phyloP scores from a whole-genome alignment of 2,113 vertebrate species.

The Trematomus loennbergii region DNA sequence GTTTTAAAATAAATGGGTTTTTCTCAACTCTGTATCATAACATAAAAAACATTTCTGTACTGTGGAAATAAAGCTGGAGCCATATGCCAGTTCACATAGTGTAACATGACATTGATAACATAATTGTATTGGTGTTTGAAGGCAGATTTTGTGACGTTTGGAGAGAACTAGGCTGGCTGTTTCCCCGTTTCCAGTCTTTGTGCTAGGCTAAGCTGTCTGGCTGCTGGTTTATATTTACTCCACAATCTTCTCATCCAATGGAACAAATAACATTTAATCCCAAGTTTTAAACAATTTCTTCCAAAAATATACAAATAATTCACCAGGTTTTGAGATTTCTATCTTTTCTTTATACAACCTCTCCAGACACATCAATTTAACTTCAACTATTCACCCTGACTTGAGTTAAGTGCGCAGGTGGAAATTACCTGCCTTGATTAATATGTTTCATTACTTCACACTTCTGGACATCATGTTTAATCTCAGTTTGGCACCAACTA shows the following conservation, averaged over 20 bases:
- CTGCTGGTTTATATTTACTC: neutral
- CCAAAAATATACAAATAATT: no score
- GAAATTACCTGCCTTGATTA: conserved; percentile 42
- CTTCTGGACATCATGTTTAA: conserved; percentile 36
- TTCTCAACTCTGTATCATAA: neutral
- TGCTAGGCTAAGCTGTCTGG: neutral
- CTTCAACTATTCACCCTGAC: neutral
- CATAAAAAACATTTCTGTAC: neutral
- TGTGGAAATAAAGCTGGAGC: neutral
- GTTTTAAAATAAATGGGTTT: neutral
- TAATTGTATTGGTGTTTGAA: neutral
- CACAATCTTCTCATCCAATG: neutral
- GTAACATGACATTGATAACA: neutral
- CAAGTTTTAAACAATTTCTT: neutral
- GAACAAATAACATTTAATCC: neutral
- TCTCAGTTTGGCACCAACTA: conserved; percentile 39
- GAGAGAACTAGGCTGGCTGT: neutral
- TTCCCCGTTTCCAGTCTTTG: neutral
- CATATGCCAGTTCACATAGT: neutral
- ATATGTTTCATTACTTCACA: conserved; percentile 45
- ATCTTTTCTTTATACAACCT: neutral
- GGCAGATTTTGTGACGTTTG: neutral
- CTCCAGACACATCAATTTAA: neutral
- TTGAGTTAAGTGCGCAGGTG: conserved; percentile 26
- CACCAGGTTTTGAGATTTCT: neutral